phyloP scores from a whole-genome alignment of 2,797 vertebrate genomes.

The Notoglanidium macrostoma region DNA sequence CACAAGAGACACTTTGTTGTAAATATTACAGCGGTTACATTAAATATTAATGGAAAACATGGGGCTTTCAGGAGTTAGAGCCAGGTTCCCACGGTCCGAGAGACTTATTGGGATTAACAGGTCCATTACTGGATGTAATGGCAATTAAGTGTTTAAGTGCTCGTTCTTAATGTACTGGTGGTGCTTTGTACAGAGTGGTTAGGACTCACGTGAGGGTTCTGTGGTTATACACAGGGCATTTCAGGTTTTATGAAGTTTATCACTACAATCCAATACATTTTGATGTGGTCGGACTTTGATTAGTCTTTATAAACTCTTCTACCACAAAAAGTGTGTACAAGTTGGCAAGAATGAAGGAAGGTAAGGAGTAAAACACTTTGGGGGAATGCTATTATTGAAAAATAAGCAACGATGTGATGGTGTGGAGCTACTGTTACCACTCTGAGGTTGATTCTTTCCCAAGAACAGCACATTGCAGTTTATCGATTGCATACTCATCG shows the following conservation, averaged over 20 bases:
- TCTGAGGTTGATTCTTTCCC: neutral
- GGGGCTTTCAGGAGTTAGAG: constrained; percentile 33
- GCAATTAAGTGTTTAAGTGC: constrained; percentile 53
- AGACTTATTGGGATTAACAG: constrained; percentile 34
- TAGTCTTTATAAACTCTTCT: neutral
- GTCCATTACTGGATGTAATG: constrained; percentile 43
- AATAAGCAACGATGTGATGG: neutral
- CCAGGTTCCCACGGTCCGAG: constrained; percentile 34
- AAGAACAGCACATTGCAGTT: neutral
- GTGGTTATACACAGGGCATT: constrained; percentile 26
- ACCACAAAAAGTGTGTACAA: neutral
- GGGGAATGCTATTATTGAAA: neutral
- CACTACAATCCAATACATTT: constrained; percentile 6
- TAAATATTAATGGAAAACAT: constrained; percentile 56
- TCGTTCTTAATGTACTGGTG: constrained; percentile 37
- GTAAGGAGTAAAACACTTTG: neutral
- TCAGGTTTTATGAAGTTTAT: constrained; percentile 2
- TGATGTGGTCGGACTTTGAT: neutral
- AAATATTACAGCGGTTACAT: constrained; percentile 45
- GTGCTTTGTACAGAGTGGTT: constrained; percentile 26
- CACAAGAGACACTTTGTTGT: constrained; percentile 46
- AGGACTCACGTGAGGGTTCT: constrained; percentile 10
- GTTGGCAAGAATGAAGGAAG: neutral
- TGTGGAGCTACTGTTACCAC: neutral
- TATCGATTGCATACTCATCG: neutral